A percentile compares a stretch with the other conserved stretches of the same genome.
These are phyloP conservation scores for Xenopus laevis DNA, from an alignment of 2,113 vertebrate genomes.

Conservation along the genomic window DNA sequence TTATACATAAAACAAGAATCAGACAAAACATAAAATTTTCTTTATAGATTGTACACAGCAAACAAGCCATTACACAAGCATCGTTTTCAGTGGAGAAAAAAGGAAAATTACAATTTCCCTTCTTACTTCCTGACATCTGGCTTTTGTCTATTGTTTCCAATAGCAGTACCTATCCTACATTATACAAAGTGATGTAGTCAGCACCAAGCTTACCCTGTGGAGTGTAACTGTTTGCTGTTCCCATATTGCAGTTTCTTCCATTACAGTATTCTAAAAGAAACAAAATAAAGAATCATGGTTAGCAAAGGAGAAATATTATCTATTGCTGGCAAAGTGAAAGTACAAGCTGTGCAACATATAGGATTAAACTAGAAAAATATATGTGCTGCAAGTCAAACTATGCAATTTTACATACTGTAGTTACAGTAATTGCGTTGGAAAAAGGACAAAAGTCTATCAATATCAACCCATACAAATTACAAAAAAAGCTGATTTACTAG, in stretches of 20 bases:
- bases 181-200: conserved; percentile 51
- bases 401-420: no score
- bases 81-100: conserved; percentile 59
- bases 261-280: conserved; percentile 82
- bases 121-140: conserved; percentile 87
- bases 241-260: conserved; percentile 99
- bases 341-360: no score
- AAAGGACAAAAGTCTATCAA: no score
- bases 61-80: conserved; percentile 46
- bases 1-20: no score
- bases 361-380: no score
- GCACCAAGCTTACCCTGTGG: conserved; percentile 85
- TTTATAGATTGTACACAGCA: neutral
- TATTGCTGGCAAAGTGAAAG: no score
- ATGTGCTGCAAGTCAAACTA: no score
- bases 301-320: neutral
- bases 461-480: no score
- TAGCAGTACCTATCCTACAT: conserved; percentile 73
- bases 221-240: conserved; percentile 98
- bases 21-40: no score
- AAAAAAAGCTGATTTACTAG: no score
- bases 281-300: neutral
- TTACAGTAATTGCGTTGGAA: no score
- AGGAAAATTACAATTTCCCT: conserved; percentile 70
- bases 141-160: conserved; percentile 77